These are phyloP conservation scores for Falcunculus frontatus DNA, from an alignment of 2,113 vertebrate species.

Conservation along the genomic window DNA sequence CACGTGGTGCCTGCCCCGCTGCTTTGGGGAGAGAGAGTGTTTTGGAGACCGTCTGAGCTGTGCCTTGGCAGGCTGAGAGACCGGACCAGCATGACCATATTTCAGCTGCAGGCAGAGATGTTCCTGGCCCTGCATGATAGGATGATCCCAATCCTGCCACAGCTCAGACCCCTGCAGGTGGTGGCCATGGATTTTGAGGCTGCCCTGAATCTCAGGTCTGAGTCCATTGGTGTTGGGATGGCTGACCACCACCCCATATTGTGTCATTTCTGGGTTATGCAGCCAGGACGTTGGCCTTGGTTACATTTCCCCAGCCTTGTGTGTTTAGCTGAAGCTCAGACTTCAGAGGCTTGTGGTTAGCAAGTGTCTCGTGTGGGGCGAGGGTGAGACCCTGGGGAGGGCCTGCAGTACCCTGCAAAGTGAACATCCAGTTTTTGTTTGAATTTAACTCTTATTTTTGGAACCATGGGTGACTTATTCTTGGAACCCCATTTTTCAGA, in stretches of 20 bases:
- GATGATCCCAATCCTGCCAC: too few species aligned
- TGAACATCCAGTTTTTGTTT: constrained; percentile 60
- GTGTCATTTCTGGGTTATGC: not conserved
- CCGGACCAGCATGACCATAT: rapidly evolving
- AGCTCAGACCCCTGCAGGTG: not conserved
- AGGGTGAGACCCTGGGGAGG: constrained; percentile 21
- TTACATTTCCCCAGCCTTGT: not conserved
- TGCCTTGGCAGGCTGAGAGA: not conserved
- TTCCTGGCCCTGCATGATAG: not conserved
- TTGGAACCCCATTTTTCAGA: constrained; percentile 69
- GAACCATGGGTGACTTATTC: constrained; percentile 72
- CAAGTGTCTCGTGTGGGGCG: not conserved
- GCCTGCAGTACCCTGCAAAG: constrained; percentile 12
- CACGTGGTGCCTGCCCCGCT: rapidly evolving
- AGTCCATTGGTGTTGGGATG: not conserved
- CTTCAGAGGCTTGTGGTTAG: constrained; percentile 50
- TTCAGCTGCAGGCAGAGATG: not conserved
- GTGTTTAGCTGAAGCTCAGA: not conserved
- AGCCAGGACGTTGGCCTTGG: not conserved
- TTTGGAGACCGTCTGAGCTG: not conserved
- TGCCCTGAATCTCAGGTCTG: rapidly evolving
- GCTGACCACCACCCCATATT: not conserved
- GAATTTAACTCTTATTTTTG: constrained; percentile 53
- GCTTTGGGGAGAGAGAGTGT: rapidly evolving
- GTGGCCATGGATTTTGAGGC: not conserved